Evolutionary conservation across 2,888 invertebrate genomes (phyloP).

Genomic region (Acheta domesticus): DNA sequence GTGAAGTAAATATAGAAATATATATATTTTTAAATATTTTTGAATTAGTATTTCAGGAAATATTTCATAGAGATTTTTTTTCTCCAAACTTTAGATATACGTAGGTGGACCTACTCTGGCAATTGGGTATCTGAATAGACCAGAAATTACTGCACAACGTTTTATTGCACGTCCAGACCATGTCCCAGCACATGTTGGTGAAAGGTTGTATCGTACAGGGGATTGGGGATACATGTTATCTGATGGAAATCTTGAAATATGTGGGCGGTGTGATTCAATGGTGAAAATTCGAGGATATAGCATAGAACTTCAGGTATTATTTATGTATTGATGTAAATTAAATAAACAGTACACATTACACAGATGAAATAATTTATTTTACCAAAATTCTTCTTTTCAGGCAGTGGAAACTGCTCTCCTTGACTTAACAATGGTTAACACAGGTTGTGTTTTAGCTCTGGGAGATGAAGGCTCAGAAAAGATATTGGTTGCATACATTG

Average conservation of each 20-base stretch:
- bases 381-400: slow-evolving; percentile 30
- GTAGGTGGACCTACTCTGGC: slow-evolving; percentile 41
- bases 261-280: slow-evolving; percentile 41
- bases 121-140: slow-evolving; percentile 41
- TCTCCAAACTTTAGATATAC: slow-evolving; percentile 37
- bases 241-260: slow-evolving; percentile 40
- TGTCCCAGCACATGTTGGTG: slow-evolving; percentile 36
- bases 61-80: background rate
- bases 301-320: slow-evolving; percentile 39
- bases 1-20: slow-evolving; percentile 38
- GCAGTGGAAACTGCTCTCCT: slow-evolving; percentile 40
- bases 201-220: slow-evolving; percentile 40
- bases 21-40: background rate
- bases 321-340: background rate
- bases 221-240: slow-evolving; percentile 41
- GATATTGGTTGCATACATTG: slow-evolving; percentile 40
- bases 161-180: slow-evolving; percentile 38
- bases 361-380: background rate
- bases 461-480: slow-evolving; percentile 41
- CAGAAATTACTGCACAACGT: slow-evolving; percentile 38
- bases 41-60: background rate
- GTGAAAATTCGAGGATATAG: slow-evolving; percentile 42
- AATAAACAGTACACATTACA: no score
- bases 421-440: slow-evolving; percentile 38
- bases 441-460: slow-evolving; percentile 37